Evolutionary conservation across 2,888 invertebrate genomes (phyloP).

Genomic region (Euproctis similis): DNA sequence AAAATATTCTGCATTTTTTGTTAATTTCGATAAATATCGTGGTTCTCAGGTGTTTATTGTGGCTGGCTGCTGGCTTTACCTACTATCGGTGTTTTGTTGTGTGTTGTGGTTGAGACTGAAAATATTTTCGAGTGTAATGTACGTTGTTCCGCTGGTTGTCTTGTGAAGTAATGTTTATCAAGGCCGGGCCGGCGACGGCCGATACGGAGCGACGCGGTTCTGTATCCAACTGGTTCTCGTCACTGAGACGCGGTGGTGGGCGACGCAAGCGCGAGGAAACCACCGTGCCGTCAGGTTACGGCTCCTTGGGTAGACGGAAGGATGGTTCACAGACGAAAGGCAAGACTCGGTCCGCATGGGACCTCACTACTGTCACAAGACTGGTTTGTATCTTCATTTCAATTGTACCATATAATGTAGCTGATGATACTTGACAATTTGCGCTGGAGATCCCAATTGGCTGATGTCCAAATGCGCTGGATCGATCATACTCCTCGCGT

Average conservation of each 20-base stretch:
- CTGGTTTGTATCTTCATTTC: slow-evolving; percentile 68
- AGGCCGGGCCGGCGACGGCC: slow-evolving; percentile 56
- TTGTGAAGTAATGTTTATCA: slow-evolving; percentile 72
- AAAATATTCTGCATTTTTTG: slow-evolving; percentile 40
- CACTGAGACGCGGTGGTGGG: slow-evolving; percentile 78
- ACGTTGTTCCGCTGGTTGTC: slow-evolving; percentile 47
- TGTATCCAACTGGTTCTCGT: slow-evolving; percentile 88
- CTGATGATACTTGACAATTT: slow-evolving; percentile 24
- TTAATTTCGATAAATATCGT: slow-evolving; percentile 34
- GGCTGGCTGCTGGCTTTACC: slow-evolving; percentile 48
- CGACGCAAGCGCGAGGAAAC: slow-evolving; percentile 63
- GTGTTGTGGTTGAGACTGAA: slow-evolving; percentile 33
- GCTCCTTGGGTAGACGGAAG: slow-evolving; percentile 70
- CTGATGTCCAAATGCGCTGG: slow-evolving; percentile 59
- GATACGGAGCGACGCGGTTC: slow-evolving; percentile 80
- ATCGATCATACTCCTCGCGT: slow-evolving; percentile 59
- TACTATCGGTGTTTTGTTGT: slow-evolving; percentile 47
- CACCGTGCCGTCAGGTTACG: slow-evolving; percentile 60
- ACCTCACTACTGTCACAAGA: slow-evolving; percentile 73
- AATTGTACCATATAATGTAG: slow-evolving; percentile 19
- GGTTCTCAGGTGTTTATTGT: slow-evolving; percentile 56
- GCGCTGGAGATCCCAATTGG: slow-evolving; percentile 59
- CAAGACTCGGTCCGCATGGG: slow-evolving; percentile 77
- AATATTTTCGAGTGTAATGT: slow-evolving; percentile 55
- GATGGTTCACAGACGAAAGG: slow-evolving; percentile 60